Evolutionary conservation across 1,140 invertebrate species (phyloP).

Genomic region (Zaprionus inermis): DNA sequence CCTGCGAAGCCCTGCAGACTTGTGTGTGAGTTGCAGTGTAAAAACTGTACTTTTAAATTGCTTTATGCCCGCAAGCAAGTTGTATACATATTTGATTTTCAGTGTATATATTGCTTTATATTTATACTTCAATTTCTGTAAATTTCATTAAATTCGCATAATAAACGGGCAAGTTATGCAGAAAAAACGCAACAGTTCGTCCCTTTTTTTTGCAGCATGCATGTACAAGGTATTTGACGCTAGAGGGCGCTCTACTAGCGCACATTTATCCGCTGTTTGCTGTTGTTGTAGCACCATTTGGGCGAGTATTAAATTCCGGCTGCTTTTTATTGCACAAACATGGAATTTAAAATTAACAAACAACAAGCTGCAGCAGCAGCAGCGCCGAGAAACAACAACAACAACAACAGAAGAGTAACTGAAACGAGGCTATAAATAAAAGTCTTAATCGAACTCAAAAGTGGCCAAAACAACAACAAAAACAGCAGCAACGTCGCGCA

Average conservation of each 20-base stretch:
- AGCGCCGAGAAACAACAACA: not conserved
- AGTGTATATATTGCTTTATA: not conserved
- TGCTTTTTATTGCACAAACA: slow-evolving; percentile 73
- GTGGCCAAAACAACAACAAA: slow-evolving; percentile 20
- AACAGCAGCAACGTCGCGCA: slow-evolving; percentile 4
- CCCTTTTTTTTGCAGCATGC: not conserved
- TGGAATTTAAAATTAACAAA: slow-evolving; percentile 81
- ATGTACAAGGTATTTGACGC: not conserved
- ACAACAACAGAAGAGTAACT: too few relatives aligned
- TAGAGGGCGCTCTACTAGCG: slow-evolving; percentile 3
- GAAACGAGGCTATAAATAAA: slow-evolving; percentile 22
- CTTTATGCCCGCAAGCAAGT: not conserved
- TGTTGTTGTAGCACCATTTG: slow-evolving; percentile 52
- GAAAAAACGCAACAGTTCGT: not conserved
- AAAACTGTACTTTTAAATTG: not conserved
- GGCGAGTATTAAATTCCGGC: slow-evolving; percentile 74
- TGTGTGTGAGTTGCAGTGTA: not conserved
- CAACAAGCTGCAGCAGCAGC: slow-evolving; percentile 60
- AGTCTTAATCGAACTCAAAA: slow-evolving; percentile 59
- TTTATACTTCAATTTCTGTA: not conserved
- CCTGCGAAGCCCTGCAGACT: not conserved
- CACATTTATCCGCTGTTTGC: slow-evolving; percentile 8
- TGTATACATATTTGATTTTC: not conserved
- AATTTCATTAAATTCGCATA: slow-evolving; percentile 4
- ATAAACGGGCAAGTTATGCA: not conserved